Evolutionary conservation across 2,113 vertebrate genomes (phyloP).

Genomic region (Natator depressus): DNA sequence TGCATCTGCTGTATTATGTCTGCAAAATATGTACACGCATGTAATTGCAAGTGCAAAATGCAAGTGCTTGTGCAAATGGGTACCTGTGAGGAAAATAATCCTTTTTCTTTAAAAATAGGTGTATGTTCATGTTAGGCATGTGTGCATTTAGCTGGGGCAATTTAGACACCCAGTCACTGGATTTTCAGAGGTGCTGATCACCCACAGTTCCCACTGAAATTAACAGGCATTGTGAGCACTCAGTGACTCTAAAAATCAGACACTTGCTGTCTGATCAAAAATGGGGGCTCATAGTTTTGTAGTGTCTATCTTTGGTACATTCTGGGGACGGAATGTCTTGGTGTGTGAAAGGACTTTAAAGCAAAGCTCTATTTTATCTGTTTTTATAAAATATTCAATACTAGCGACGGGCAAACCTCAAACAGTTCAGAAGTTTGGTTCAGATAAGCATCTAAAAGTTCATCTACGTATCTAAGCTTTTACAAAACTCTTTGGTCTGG

Average conservation of each 20-base stretch:
- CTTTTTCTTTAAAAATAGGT: neutral
- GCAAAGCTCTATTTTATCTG: neutral
- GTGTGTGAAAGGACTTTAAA: neutral
- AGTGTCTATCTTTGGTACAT: neutral
- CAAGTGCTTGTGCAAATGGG: neutral
- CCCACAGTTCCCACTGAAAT: neutral
- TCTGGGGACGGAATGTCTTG: neutral
- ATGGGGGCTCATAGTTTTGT: neutral
- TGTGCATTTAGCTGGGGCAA: neutral
- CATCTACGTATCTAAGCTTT: neutral
- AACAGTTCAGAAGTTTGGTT: neutral
- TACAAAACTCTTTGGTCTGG: neutral
- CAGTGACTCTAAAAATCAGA: neutral
- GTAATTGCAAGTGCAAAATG: no score
- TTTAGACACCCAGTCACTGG: neutral
- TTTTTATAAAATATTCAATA: neutral
- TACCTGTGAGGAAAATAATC: neutral
- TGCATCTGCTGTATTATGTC: neutral
- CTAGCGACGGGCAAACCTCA: neutral
- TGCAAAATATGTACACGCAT: fast-evolving
- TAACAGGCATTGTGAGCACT: neutral
- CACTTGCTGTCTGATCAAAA: neutral
- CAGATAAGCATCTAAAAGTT: neutral
- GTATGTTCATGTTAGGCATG: neutral
- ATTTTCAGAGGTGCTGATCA: neutral